A percentile compares a stretch with the other conserved stretches of the same genome.
Conservation (phyloP, 2,113 vertebrate species). For the Cryptoleucopteryx plumbea region DNA sequence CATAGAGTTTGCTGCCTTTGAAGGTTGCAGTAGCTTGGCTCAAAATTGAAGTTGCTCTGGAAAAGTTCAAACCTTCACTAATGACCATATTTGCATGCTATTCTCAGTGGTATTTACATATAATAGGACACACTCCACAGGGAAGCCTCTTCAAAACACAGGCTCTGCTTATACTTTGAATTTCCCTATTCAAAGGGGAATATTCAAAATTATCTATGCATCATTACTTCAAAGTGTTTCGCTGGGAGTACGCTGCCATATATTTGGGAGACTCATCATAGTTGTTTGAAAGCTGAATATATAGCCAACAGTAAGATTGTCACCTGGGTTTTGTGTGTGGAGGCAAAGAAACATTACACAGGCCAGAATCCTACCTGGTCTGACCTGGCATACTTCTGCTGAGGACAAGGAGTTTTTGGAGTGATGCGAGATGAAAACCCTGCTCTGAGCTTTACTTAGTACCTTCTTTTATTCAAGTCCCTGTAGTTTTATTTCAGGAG, state of each 20-base stretch:
- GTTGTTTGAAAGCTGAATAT: conserved; percentile 24
- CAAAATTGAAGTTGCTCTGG: conserved; percentile 13
- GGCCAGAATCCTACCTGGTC: neutral
- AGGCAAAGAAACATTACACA: neutral
- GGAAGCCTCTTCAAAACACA: conserved; percentile 26
- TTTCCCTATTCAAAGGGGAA: conserved; percentile 24
- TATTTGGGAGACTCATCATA: conserved; percentile 4
- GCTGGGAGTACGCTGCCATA: neutral
- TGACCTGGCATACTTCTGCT: neutral
- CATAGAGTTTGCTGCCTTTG: conserved; percentile 26
- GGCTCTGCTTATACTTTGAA: neutral
- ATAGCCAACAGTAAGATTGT: neutral
- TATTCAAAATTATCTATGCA: conserved; percentile 14
- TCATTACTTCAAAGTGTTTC: conserved; percentile 46
- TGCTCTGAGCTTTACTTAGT: neutral
- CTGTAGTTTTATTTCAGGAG: neutral
- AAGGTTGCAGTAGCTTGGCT: conserved; percentile 14
- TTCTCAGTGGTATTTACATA: conserved; percentile 20
- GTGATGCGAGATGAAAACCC: neutral
- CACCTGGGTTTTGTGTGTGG: neutral
- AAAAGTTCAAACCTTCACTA: conserved; percentile 32
- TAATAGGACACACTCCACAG: neutral
- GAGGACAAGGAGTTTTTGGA: neutral
- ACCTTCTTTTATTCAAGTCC: neutral
- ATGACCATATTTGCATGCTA: conserved; percentile 11